A percentile compares a stretch with the other conserved stretches of the same genome.
phyloP scores from a whole-genome alignment of 2,888 invertebrate species.

The Portevinia maculata region DNA sequence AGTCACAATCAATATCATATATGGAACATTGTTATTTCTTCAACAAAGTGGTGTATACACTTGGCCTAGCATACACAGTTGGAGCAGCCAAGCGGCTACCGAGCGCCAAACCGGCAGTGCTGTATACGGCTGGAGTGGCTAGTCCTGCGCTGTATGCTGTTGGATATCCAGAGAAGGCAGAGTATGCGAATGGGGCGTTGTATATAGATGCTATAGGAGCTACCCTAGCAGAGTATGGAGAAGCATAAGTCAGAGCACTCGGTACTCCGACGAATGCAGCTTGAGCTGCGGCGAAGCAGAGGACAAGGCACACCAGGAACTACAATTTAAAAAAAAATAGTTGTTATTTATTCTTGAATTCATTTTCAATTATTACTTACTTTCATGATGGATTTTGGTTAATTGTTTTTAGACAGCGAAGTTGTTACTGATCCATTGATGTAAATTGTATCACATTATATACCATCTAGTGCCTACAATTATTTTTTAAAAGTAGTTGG shows the following conservation, averaged over 20 bases:
- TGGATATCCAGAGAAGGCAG: slow-evolving; percentile 31
- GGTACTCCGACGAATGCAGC: slow-evolving; percentile 44
- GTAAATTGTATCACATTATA: slow-evolving; percentile 14
- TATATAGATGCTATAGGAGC: slow-evolving; percentile 42
- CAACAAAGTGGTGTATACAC: slow-evolving; percentile 28
- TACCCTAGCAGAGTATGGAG: slow-evolving; percentile 54
- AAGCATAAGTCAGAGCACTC: slow-evolving; percentile 26
- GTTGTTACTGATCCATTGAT: slow-evolving; percentile 27
- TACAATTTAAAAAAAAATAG: slow-evolving; percentile 18
- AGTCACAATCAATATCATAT: too few species aligned
- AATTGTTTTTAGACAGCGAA: neutral
- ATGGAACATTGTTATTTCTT: too few species aligned
- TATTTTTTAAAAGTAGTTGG: neutral
- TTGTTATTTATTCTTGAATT: neutral
- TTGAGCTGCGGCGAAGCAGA: slow-evolving; percentile 61
- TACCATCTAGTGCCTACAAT: slow-evolving; percentile 10
- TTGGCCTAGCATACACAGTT: slow-evolving; percentile 20
- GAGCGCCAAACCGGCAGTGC: slow-evolving; percentile 1
- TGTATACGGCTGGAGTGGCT: slow-evolving; percentile 6
- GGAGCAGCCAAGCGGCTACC: slow-evolving; percentile 13
- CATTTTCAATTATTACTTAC: too few species aligned
- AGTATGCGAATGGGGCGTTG: slow-evolving; percentile 52
- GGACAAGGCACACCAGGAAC: slow-evolving; percentile 58
- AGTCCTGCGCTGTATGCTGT: slow-evolving; percentile 39
- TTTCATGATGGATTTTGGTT: slow-evolving; percentile 32